Base-by-base conservation (phyloP, 2,797 vertebrate species). In the Allobates femoralis region DNA sequence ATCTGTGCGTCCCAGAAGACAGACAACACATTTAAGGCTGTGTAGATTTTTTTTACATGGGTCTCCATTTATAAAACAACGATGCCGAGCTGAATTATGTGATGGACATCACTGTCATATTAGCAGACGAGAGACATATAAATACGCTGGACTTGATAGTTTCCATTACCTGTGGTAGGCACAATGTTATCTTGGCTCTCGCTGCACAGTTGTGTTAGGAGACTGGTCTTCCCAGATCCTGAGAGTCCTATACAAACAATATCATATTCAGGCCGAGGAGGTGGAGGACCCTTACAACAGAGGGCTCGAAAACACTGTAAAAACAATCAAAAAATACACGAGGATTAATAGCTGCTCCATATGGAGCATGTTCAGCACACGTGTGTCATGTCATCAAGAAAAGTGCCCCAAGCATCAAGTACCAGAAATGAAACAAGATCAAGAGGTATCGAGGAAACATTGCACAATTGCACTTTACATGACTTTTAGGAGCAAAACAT, bases 181-280 rank as follows among this genome's bases (percentile, higher is more conserved):
- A 97, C 95, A 0, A 97, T 94, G 86, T 95, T 95, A 89, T 98
- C 96, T 0, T 93, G 92, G 89, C 93, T 96, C 94, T 99, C 98
- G 2, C 96, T 97, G 91, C 98, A 99, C 85, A 99, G 97, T 71
- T 96, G 96, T 30, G 97, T 97, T 75, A 99, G 94, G 89, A 99
- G 94, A 91, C 96, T 99, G 84, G 96, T 98, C 93, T 99, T 99
- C 89, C 98, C 98, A 64, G 98, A 97, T 84, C 97, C 97, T 0
- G 96, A 96, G 92, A 99, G 96, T 87, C 98, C 98, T 90, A 99
- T 98, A 93, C 98, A 99, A 90, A 99, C 97, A 91, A 99, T 96
- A 88, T 99, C 98, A 92, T 98, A 99, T 87, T 99, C 98, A 23
- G 97, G 96, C 92, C 97, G 94, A 2, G 97, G 96, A 2, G 97